phyloP scores from a whole-genome alignment of 2,797 vertebrate species.

The Galaxias olidus region DNA sequence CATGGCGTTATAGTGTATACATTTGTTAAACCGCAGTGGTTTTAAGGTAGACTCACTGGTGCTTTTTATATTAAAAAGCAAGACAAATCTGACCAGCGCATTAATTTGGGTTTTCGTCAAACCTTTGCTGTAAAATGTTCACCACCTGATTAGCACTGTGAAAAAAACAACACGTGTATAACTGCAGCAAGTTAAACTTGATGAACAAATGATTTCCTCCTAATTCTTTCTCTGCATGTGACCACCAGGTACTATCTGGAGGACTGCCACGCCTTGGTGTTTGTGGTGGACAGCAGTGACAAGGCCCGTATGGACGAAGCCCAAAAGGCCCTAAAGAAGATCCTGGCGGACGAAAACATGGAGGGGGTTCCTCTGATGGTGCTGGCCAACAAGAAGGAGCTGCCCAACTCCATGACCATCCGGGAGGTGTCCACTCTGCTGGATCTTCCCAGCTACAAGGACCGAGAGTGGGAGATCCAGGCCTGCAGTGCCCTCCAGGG shows the following conservation, averaged over 20 bases:
- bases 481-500: constrained; percentile 81
- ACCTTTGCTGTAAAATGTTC: too few relatives aligned
- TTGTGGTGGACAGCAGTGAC: constrained; percentile 85
- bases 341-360: constrained; percentile 73
- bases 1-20: too few relatives aligned
- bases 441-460: constrained; percentile 37
- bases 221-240: background rate
- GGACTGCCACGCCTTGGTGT: constrained; percentile 76
- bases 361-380: constrained; percentile 80
- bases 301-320: constrained; percentile 74
- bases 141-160: too few relatives aligned
- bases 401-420: constrained; percentile 69
- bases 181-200: background rate
- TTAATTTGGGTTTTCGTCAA: too few relatives aligned
- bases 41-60: too few relatives aligned
- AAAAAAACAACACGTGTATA: too few relatives aligned
- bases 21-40: too few relatives aligned
- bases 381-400: constrained; percentile 89
- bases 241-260: constrained; percentile 75
- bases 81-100: too few relatives aligned
- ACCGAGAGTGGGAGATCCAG: constrained; percentile 77
- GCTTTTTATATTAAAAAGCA: too few relatives aligned
- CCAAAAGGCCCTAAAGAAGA: constrained; percentile 63
- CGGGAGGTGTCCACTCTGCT: constrained; percentile 72
- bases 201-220: background rate